Evolutionary conservation across 2,888 invertebrate species (phyloP), one percentile per base, ranked within the genome.

Genomic region (Lissonota sp.): DNA sequence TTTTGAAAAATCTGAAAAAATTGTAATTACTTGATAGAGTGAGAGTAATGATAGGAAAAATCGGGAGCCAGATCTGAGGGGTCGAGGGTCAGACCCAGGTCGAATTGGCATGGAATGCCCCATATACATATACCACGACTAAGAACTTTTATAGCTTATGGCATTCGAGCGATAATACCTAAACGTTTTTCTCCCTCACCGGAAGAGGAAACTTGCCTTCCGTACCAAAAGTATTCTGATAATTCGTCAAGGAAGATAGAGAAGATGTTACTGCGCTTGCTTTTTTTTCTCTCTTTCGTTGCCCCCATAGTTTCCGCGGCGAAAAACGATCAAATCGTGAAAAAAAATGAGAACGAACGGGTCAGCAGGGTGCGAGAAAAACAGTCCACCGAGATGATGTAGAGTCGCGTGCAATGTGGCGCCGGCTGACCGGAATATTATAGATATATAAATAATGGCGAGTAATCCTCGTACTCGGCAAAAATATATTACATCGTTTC

Each of bases 271-370:
- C 10, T 39, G 39, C 4, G 6, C n/a, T n/a, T n/a, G 37, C 6
- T 16, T 55, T 26, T 14, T 53, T 12, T 26, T 46, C 49, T 60
- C 37, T 10, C 46, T 5, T 12, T 26, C 49, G 42, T 16, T 42
- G 10, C 66, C n/a, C 6, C 6, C 55, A 12, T 10, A 49, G 7
- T 60, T 10, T 55, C 51, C 7, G 26, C 44, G 76, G 51, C 67
- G 12, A 67, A 63, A 76, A 80, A 80, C 72, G 76, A 76, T 80
- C 80, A 14, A 76, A 76, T 74, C 73, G 73, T 73, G 73, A 70
- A 81, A 73, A 39, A 26, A 51, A 8, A 42, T 39, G 14, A 40
- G 16, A 26, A 26, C 2, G 37, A 8, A 12, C 4, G 42, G 26
- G 64, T 26, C 42, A 37, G 46, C 26, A 5, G 42, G 12, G 37